These are phyloP conservation scores for Neomonachus schauinslandi DNA, from an alignment of 2,113 vertebrate species.

Conservation along the genomic window DNA sequence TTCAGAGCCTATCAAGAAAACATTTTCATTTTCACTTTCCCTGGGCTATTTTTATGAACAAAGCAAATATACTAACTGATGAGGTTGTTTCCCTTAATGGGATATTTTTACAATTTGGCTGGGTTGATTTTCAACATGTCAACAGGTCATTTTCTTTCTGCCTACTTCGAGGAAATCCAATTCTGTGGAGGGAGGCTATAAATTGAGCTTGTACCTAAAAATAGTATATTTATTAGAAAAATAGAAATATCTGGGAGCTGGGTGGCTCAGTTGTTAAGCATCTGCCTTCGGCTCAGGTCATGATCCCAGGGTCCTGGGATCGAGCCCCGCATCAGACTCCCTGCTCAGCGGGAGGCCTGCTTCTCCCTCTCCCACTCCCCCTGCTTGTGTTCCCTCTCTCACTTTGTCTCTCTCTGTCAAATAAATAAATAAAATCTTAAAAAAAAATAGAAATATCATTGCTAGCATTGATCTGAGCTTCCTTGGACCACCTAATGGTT, in stretches of 20 bases:
- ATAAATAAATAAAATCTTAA: no score
- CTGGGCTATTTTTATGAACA: constrained; percentile 46
- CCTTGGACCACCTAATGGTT: not conserved
- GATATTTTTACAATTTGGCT: not conserved
- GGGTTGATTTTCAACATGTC: not conserved
- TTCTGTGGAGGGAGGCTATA: not conserved
- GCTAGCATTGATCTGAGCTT: not conserved
- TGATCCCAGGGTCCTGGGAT: no score
- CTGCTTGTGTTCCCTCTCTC: no score
- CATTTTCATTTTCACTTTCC: constrained; percentile 77
- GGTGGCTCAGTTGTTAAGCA: no score
- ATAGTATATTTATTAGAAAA: not conserved
- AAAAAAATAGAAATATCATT: not conserved
- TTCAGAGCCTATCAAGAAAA: constrained; percentile 18
- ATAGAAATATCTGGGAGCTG: not conserved
- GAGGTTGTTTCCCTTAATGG: not conserved
- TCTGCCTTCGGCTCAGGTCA: no score
- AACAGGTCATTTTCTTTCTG: constrained; percentile 2
- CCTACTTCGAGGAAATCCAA: not conserved
- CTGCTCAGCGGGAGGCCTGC: no score
- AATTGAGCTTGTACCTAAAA: not conserved
- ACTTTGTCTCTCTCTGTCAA: no score
- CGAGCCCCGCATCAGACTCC: no score
- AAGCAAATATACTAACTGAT: constrained; percentile 43
- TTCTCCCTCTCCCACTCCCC: no score